Evolutionary conservation across 2,113 vertebrate species (phyloP).

Genomic region (Dipodomys ordii): DNA sequence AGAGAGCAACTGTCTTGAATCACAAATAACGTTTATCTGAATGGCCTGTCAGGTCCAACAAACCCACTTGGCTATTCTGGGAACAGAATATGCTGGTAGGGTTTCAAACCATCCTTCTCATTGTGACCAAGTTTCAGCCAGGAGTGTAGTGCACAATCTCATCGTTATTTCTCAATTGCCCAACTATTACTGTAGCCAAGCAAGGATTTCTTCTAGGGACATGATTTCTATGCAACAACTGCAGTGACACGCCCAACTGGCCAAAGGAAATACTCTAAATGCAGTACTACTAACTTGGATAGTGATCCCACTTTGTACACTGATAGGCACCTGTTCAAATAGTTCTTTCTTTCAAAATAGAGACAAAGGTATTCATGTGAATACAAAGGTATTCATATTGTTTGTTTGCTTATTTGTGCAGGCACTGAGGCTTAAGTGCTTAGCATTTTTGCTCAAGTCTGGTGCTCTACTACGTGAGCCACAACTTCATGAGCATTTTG

Average conservation of each 20-base stretch:
- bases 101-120: slow-evolving; percentile 56
- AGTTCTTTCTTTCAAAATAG: not conserved
- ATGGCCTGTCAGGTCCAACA: slow-evolving; percentile 47
- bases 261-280: not conserved
- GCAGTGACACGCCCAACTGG: not conserved
- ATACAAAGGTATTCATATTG: not conserved
- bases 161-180: slow-evolving; percentile 45
- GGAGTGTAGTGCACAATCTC: slow-evolving; percentile 39
- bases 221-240: not conserved
- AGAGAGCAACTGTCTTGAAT: not conserved
- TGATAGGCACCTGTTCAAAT: not conserved
- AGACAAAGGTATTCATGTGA: not conserved
- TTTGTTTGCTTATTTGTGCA: too few species aligned
- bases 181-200: not conserved
- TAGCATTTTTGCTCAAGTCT: too few species aligned
- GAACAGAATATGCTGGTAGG: slow-evolving; percentile 34
- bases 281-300: not conserved
- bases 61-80: slow-evolving; percentile 43
- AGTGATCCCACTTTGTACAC: not conserved
- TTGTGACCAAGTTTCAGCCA: slow-evolving; percentile 48
- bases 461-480: too few species aligned
- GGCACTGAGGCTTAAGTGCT: too few species aligned
- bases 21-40: slow-evolving; percentile 66
- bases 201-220: slow-evolving; percentile 25
- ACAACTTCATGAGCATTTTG: too few species aligned